Evolutionary conservation across 2,797 vertebrate genomes (phyloP), one percentile per base, ranked within the genome.

Genomic region (Characodon lateralis): DNA sequence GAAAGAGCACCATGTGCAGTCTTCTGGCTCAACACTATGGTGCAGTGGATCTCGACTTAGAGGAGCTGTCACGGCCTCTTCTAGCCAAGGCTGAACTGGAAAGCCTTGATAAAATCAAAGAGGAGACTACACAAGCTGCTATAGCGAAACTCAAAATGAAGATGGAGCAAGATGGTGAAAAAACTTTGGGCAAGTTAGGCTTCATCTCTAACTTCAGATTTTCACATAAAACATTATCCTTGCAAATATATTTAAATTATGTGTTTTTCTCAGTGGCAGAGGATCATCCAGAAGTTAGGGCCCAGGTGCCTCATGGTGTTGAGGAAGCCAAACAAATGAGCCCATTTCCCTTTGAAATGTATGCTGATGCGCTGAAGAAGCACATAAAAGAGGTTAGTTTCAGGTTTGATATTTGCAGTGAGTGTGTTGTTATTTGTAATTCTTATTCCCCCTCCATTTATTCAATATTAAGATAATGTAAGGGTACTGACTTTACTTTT

Each of bases 1-100:
- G 98, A 78, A 99, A 93, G 92, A 98, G 96, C 89, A 97, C 96
- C n/a, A 73, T 98, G 70, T 95, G 95, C 86, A 83, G 88, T 26
- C 88, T 96, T 74, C 86, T 99, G 85, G 97, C 97, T 71, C 79
- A 94, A 39, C 87, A 95, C 88, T 98, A 96, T 76, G 93, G 91
- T 61, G 96, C 94, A 85, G 80, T 93, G 87, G 92, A 98, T 86
- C 76, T 99, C 89, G 96, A 99, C 86, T 90, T 96, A 80, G 87
- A 91, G 39, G 78, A 85, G 61, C 48, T 96, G 78, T 90, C 96
- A 83, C 83, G 94, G 80, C 85, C 87, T 0, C 43, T 71, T 76
- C 39, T 94, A 61, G 87, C 91, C 65, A 87, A 92, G 86, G 70
- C 85, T 79, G 93, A 89, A 84, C 71, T 95, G 82, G 90, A 91